A percentile compares a stretch with the other conserved stretches of the same genome.
phyloP scores from a whole-genome alignment of 2,797 vertebrate species.

The Brachyrhaphis roseni region DNA sequence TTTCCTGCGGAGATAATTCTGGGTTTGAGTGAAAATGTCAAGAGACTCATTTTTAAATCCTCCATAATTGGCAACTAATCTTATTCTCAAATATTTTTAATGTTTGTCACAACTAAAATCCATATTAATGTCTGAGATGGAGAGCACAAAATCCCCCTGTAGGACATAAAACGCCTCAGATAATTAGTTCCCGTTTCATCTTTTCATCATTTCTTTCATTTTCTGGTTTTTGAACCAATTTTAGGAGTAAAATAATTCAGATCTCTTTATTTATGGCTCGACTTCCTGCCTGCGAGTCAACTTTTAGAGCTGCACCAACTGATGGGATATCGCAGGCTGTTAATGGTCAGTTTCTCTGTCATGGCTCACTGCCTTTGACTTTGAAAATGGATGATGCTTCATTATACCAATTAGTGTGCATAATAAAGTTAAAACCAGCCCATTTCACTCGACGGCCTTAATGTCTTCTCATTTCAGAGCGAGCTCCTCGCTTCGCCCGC shows the following conservation, averaged over 20 bases:
- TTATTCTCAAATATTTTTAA: not conserved
- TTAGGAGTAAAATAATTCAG: not conserved
- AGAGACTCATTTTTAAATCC: not conserved
- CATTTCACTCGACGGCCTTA: not conserved
- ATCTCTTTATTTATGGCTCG: not conserved
- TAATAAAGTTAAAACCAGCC: not conserved
- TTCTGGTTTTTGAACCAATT: not conserved
- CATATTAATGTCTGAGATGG: not conserved
- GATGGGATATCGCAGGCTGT: not conserved
- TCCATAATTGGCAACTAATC: conserved; percentile 1
- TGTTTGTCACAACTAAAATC: not conserved
- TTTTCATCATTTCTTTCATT: conserved; percentile 1
- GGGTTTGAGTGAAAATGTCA: not conserved
- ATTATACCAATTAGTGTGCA: not conserved
- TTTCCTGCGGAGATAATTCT: not conserved
- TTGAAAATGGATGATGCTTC: not conserved
- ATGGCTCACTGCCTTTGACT: not conserved
- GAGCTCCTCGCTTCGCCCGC: not conserved
- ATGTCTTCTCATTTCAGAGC: not conserved
- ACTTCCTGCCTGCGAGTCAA: not conserved
- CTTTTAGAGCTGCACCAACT: not conserved
- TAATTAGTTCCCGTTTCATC: not conserved
- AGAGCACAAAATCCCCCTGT: not conserved
- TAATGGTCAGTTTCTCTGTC: not conserved
- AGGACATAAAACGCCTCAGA: not conserved